Conservation (phyloP, 2,797 vertebrate species). For the Sylvia borin region DNA sequence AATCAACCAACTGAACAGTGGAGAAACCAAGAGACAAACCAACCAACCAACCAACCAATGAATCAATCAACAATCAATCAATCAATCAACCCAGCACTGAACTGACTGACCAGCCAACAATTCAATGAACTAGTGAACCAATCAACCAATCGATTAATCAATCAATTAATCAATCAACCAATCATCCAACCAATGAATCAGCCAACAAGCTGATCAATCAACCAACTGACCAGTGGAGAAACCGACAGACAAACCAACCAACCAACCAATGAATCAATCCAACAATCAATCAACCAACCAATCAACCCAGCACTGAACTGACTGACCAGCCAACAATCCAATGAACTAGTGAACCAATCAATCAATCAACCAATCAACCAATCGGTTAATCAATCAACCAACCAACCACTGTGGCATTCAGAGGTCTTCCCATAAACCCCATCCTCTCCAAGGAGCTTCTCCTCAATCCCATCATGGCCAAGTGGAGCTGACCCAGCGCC, state of each 20-base stretch:
- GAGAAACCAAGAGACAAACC: too few relatives aligned
- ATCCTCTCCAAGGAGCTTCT: not conserved
- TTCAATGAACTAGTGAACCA: too few relatives aligned
- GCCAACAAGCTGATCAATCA: accelerated
- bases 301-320: accelerated
- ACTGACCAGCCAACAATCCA: not conserved
- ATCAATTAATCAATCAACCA: too few relatives aligned
- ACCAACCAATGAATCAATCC: not conserved
- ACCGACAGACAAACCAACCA: not conserved
- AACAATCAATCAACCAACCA: not conserved
- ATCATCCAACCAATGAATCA: not conserved
- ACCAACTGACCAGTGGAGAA: not conserved
- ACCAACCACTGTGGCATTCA: accelerated
- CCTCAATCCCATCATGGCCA: not conserved
- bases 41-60: too few relatives aligned
- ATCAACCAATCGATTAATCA: too few relatives aligned
- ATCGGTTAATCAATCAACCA: accelerated
- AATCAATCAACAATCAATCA: too few relatives aligned
- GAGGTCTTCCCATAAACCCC: not conserved
- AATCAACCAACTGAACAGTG: too few relatives aligned
- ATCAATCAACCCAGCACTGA: too few relatives aligned
- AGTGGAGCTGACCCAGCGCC: accelerated
- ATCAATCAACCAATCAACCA: accelerated
- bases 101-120: too few relatives aligned
- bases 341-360: not conserved